Conservation (phyloP, 2,888 invertebrate species). For the Drosophila histrio region DNA sequence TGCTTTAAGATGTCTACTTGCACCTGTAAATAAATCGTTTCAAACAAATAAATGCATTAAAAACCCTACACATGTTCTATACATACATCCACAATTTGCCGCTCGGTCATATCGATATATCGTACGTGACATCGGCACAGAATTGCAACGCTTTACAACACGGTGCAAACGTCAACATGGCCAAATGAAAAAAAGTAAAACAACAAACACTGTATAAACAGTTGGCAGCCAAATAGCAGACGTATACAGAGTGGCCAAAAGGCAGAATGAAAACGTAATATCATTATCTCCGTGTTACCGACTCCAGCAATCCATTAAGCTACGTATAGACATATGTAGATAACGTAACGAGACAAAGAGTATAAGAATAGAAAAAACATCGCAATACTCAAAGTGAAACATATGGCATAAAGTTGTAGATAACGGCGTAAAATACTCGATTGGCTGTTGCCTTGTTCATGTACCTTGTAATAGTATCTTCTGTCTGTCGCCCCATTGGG, state of each 20-base stretch:
- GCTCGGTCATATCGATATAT: slow-evolving; percentile 34
- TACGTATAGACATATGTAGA: slow-evolving; percentile 32
- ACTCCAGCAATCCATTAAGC: slow-evolving; percentile 34
- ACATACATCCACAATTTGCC: slow-evolving; percentile 19
- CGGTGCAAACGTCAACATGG: slow-evolving; percentile 35
- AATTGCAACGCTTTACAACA: slow-evolving; percentile 36
- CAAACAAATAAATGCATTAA: slow-evolving; percentile 31
- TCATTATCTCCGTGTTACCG: slow-evolving; percentile 14
- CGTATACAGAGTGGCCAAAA: slow-evolving; percentile 16
- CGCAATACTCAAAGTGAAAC: slow-evolving; percentile 29
- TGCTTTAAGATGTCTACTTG: neutral
- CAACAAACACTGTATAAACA: slow-evolving; percentile 64
- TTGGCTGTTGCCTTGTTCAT: slow-evolving; percentile 12
- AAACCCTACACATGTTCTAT: slow-evolving; percentile 3
- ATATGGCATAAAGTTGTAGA: slow-evolving; percentile 54
- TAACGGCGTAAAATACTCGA: slow-evolving; percentile 28
- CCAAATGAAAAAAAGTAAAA: slow-evolving; percentile 24
- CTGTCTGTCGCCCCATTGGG: slow-evolving; percentile 21
- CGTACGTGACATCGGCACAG: slow-evolving; percentile 1
- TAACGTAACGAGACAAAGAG: slow-evolving; percentile 24
- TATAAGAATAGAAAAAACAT: slow-evolving; percentile 5
- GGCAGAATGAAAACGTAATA: slow-evolving; percentile 30
- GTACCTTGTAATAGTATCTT: slow-evolving; percentile 32
- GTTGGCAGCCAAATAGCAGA: slow-evolving; percentile 55
- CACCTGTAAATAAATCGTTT: slow-evolving; percentile 34